These are phyloP conservation scores for Dendronephthya gigantea DNA, from an alignment of 64 coral and sea anemone genomes.

Conservation along the genomic window DNA sequence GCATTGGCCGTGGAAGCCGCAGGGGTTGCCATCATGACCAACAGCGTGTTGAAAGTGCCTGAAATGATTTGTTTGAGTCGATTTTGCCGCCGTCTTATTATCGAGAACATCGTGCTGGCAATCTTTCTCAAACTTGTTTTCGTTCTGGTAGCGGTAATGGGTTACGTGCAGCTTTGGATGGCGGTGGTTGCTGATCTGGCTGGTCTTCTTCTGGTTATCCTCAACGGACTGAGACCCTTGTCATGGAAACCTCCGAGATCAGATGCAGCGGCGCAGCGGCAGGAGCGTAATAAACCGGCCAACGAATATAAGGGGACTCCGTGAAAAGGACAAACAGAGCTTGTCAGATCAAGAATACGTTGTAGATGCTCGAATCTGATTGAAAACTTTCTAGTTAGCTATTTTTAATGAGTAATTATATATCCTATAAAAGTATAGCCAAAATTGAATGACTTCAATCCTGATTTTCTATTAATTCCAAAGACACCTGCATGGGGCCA, in stretches of 20 bases:
- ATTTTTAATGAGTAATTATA: too few relatives aligned
- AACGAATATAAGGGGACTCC: too few relatives aligned
- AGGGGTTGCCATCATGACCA: conserved; percentile 83
- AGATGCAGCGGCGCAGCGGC: too few relatives aligned
- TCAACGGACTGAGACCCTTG: conserved; percentile 82
- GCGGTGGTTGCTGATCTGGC: conserved; percentile 70
- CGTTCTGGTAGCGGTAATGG: conserved; percentile 58
- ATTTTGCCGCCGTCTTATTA: conserved; percentile 49
- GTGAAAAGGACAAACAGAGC: too few relatives aligned
- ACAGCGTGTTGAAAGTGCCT: conserved; percentile 82
- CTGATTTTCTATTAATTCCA: too few relatives aligned
- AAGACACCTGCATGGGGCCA: too few relatives aligned
- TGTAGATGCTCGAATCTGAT: too few relatives aligned
- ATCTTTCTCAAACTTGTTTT: conserved; percentile 63
- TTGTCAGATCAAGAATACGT: too few relatives aligned
- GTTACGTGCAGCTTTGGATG: conserved; percentile 68
- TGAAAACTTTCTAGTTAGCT: too few relatives aligned
- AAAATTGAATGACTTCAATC: too few relatives aligned
- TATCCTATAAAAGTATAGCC: too few relatives aligned
- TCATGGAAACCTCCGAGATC: conserved; percentile 45
- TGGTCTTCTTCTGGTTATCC: conserved; percentile 61
- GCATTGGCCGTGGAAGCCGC: conserved; percentile 89
- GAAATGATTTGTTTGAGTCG: conserved; percentile 60
- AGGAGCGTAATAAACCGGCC: too few relatives aligned
- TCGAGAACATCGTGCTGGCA: conserved; percentile 67